Evolutionary conservation across 2,888 invertebrate genomes (phyloP), one percentile per base, ranked within the genome.

Genomic region (Eledona agricola): DNA sequence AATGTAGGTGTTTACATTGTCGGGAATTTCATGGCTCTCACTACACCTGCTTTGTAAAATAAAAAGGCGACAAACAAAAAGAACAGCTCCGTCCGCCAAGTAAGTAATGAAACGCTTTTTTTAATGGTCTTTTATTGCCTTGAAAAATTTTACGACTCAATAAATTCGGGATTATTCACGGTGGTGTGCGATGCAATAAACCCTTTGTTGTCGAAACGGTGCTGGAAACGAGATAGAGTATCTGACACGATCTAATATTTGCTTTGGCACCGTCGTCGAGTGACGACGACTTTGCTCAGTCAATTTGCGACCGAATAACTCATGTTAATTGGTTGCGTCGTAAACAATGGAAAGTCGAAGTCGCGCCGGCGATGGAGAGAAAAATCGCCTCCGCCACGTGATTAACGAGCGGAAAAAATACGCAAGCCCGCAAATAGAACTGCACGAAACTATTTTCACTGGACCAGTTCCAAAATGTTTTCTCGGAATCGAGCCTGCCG

Each of bases 391-490:
- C 26, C n/a, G 7, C 7, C 31, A 26, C 20, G 47, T 37, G 47
- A 47, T 37, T 50, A 50, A 50, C 15, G 50, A 50, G 50, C 45
- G 53, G 51, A 55, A 57, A 54, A 37, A 51, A 60, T 53, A 52
- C 55, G 54, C 47, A 49, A 47, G 32, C 20, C 43, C 57, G 51
- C 49, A 55, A 58, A 56, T 54, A 57, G 51, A 53, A 55, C 40
- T 32, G 42, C 49, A 56, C 35, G 57, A 52, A 58, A 58, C 57
- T 62, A 58, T 60, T 62, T 60, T 59, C 43, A 47, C 56, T 63
- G 63, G 61, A 60, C 38, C 46, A 37, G 51, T 56, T 63, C 63
- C 63, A 63, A 60, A 59, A 56, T 28, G 38, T 22, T 63, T n/a
- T 60, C 57, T 58, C 52, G 60, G 59, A 63, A 59, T 4, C 9